phyloP scores from a whole-genome alignment of 2,888 invertebrate species.

The Drosophila fulvimacula region DNA sequence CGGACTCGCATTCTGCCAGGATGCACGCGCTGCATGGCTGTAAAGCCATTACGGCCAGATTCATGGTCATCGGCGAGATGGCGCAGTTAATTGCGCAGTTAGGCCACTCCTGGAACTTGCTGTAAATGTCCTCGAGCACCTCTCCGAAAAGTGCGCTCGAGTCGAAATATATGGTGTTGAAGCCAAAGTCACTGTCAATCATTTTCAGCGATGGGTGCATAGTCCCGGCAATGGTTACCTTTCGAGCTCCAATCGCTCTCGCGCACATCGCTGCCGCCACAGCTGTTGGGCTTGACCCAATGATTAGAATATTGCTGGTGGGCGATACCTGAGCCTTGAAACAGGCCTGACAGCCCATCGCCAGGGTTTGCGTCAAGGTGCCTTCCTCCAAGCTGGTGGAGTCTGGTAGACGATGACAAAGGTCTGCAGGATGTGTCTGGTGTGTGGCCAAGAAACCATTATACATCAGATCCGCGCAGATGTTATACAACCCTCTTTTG shows the following conservation, averaged over 20 bases:
- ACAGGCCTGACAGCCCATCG: constrained; percentile 80
- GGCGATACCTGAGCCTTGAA: constrained; percentile 69
- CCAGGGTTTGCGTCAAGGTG: constrained; percentile 71
- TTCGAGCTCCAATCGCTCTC: constrained; percentile 72
- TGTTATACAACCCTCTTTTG: constrained; percentile 85
- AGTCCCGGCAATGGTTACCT: constrained; percentile 69
- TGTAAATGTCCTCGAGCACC: constrained; percentile 63
- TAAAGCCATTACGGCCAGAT: constrained; percentile 74
- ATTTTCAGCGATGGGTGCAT: constrained; percentile 48
- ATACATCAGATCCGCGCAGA: constrained; percentile 73
- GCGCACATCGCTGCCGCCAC: constrained; percentile 77
- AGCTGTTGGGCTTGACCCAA: constrained; percentile 77
- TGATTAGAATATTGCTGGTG: constrained; percentile 74
- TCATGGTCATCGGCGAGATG: constrained; percentile 76
- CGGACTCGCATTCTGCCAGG: constrained; percentile 76
- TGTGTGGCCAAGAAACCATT: constrained; percentile 76
- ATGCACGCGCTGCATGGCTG: constrained; percentile 76
- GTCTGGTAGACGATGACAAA: constrained; percentile 77
- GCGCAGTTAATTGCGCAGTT: constrained; percentile 81
- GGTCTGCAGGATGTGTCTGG: constrained; percentile 77
- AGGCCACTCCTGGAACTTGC: constrained; percentile 65
- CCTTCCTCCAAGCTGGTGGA: constrained; percentile 70
- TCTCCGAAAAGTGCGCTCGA: constrained; percentile 50
- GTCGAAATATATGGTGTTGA: constrained; percentile 64
- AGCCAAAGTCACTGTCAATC: constrained; percentile 60